These are phyloP conservation scores for Allobates femoralis DNA, from an alignment of 2,797 vertebrate species.

Conservation along the genomic window DNA sequence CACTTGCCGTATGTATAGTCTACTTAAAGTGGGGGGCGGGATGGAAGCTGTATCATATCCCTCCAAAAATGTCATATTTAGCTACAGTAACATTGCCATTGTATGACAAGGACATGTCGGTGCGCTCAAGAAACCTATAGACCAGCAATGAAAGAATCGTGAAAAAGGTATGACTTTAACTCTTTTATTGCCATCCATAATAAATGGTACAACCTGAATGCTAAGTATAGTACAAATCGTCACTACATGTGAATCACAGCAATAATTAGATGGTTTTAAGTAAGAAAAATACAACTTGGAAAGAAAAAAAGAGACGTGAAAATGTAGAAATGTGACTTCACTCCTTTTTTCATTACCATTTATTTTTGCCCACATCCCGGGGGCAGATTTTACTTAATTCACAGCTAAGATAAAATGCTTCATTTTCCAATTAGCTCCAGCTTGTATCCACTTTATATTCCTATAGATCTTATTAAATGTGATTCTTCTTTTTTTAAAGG, in stretches of 20 bases:
- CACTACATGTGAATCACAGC: background rate
- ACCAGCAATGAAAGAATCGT: slow-evolving; percentile 77
- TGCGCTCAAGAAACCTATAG: slow-evolving; percentile 83
- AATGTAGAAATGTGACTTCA: background rate
- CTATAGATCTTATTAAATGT: background rate
- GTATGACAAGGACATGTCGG: slow-evolving; percentile 83
- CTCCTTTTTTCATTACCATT: background rate
- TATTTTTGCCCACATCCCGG: slow-evolving; percentile 7
- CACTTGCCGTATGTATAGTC: slow-evolving; percentile 68
- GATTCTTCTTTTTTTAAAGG: background rate
- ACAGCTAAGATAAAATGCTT: background rate
- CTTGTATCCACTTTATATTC: background rate
- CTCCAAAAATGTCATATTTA: slow-evolving; percentile 71
- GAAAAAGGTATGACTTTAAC: slow-evolving; percentile 73
- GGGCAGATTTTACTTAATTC: background rate
- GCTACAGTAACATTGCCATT: slow-evolving; percentile 76
- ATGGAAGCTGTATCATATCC: slow-evolving; percentile 64
- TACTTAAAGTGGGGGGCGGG: slow-evolving; percentile 62
- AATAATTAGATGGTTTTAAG: background rate
- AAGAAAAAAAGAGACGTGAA: background rate
- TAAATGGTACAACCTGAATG: background rate
- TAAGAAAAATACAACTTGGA: background rate
- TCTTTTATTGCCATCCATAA: slow-evolving; percentile 52
- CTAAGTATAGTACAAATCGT: background rate
- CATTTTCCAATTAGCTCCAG: background rate